Conservation (phyloP, 2,113 vertebrate species). For the Cervus canadensis region DNA sequence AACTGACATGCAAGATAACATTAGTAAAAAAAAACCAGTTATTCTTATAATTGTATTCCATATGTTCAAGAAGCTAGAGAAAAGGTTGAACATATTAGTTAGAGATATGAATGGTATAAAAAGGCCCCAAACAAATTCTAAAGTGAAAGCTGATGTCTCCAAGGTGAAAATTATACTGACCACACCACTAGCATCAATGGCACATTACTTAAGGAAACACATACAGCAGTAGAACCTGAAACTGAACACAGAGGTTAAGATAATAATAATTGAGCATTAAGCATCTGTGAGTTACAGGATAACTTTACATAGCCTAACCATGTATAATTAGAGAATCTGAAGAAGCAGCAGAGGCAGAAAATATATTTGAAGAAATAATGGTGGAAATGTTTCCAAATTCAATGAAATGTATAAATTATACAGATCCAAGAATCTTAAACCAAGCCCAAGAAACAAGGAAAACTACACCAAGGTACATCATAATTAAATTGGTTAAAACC, state of each 20-base stretch:
- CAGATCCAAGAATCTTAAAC: neutral
- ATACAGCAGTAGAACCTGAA: neutral
- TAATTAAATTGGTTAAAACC: neutral
- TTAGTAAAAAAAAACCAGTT: neutral
- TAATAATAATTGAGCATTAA: neutral
- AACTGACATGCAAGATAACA: neutral
- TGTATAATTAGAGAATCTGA: neutral
- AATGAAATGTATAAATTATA: neutral
- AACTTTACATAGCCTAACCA: neutral
- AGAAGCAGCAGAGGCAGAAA: neutral
- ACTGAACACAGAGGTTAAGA: neutral
- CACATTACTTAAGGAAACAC: neutral
- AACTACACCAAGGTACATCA: neutral
- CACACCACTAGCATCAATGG: neutral
- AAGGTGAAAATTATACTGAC: neutral
- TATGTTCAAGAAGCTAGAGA: neutral
- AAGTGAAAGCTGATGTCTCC: neutral
- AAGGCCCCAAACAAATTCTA: neutral
- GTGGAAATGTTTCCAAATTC: neutral
- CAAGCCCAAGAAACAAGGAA: neutral
- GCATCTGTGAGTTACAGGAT: neutral
- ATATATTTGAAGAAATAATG: neutral
- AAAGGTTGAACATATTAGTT: neutral
- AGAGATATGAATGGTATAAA: neutral
- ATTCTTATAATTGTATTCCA: neutral